phyloP scores from a whole-genome alignment of 1,140 invertebrate species.

The Lerema accius region DNA sequence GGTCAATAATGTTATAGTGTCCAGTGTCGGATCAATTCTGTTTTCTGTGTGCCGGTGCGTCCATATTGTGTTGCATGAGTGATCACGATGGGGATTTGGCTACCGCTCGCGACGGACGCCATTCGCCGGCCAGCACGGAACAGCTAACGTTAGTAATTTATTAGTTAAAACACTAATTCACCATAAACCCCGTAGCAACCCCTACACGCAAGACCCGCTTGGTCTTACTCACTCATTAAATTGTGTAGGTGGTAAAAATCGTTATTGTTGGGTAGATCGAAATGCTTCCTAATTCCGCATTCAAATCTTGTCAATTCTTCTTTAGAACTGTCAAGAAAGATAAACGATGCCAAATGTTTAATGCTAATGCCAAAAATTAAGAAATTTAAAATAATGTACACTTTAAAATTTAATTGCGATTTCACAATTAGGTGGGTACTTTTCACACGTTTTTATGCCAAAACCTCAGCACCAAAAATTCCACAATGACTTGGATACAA shows the following conservation, averaged over 20 bases:
- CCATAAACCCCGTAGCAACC: not conserved
- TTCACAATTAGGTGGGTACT: no score
- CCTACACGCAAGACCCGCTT: not conserved
- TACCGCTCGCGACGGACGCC: conserved; percentile 68
- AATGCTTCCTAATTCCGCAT: conserved; percentile 9
- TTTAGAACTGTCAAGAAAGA: not conserved
- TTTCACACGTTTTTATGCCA: no score
- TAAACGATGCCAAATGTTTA: not conserved
- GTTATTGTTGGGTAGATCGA: conserved; percentile 6
- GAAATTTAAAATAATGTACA: not conserved
- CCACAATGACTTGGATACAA: no score
- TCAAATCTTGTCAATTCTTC: conserved; percentile 8
- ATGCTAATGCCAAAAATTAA: not conserved
- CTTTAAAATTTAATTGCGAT: no score
- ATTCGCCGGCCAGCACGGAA: conserved; percentile 74
- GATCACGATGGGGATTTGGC: conserved; percentile 64
- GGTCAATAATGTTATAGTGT: conserved; percentile 70
- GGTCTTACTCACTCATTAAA: not conserved
- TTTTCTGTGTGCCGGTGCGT: conserved; percentile 58
- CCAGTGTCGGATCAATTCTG: conserved; percentile 47
- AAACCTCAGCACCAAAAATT: no score
- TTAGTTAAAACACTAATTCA: conserved; percentile 5
- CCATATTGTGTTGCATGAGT: conserved; percentile 75
- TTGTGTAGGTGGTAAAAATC: not conserved
- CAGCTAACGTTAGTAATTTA: conserved; percentile 74